Percentiles rank a stretch among this genome's conserved stretches.
phyloP scores from a whole-genome alignment of 1,140 invertebrate genomes.

The Condylostylus longicornis region DNA sequence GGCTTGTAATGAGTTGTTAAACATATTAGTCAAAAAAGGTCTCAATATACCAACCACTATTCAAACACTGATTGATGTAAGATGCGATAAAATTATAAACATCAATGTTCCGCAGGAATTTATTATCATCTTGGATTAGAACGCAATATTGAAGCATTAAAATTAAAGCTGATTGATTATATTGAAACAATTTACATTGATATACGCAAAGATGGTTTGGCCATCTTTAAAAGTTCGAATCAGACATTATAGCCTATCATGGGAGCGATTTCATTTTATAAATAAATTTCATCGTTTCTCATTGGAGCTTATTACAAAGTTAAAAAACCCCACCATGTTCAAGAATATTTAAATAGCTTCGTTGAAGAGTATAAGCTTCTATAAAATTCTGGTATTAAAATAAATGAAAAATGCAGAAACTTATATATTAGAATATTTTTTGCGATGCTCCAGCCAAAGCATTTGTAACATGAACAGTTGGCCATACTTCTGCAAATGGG shows the following conservation, averaged over 20 bases:
- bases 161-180: too few relatives aligned
- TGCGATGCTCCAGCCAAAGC: background rate
- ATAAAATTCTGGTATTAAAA: background rate
- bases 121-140: too few relatives aligned
- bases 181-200: too few relatives aligned
- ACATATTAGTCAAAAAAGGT: too few relatives aligned
- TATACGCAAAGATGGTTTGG: slow-evolving; percentile 1
- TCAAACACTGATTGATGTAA: too few relatives aligned
- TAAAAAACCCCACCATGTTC: slow-evolving; percentile 1
- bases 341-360: background rate
- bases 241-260: background rate
- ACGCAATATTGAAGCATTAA: too few relatives aligned
- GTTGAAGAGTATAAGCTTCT: background rate
- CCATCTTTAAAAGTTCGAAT: slow-evolving; percentile 6
- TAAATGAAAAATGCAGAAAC: background rate
- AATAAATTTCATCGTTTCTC: background rate
- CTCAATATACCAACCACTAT: too few relatives aligned
- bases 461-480: slow-evolving; percentile 2
- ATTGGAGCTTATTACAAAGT: background rate
- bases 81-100: too few relatives aligned
- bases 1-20: too few relatives aligned
- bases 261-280: background rate
- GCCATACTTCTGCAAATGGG: too few relatives aligned
- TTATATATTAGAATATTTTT: slow-evolving; percentile 1
- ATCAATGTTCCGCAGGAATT: too few relatives aligned